Evolutionary conservation across 2,113 vertebrate species (phyloP).

Genomic region (Pluvianellus socialis): DNA sequence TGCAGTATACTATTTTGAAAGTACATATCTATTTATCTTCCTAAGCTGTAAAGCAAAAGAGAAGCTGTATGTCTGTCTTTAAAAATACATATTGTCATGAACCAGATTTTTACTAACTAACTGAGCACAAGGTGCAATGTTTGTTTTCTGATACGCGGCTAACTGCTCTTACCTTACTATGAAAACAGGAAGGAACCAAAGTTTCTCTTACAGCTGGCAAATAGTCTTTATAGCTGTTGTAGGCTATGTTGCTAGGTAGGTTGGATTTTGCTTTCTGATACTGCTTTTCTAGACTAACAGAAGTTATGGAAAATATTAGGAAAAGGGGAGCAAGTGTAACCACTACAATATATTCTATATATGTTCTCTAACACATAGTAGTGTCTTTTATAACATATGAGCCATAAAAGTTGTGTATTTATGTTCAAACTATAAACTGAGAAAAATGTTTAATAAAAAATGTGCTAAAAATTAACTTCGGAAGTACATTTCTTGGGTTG

Average conservation of each 20-base stretch:
- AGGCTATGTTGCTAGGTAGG: not conserved
- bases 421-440: slow-evolving; percentile 49
- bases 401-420: slow-evolving; percentile 61
- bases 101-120: not conserved
- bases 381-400: slow-evolving; percentile 56
- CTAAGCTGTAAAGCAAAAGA: not conserved
- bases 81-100: not conserved
- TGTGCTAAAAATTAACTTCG: slow-evolving; percentile 13
- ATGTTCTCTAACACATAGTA: slow-evolving; percentile 59
- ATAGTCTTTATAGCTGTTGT: not conserved
- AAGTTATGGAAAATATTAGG: not conserved
- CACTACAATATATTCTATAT: not conserved
- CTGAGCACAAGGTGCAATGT: not conserved
- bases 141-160: not conserved
- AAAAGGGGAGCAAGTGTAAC: slow-evolving; percentile 31
- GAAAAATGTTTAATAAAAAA: slow-evolving; percentile 60
- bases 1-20: not conserved
- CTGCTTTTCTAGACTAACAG: slow-evolving; percentile 11
- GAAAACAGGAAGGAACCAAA: slow-evolving; percentile 23
- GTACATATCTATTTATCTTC: not conserved
- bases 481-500: not conserved
- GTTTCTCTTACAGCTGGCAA: slow-evolving; percentile 11
- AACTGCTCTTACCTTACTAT: not conserved
- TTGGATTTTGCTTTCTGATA: slow-evolving; percentile 27
- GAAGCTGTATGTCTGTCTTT: not conserved